Evolutionary conservation across 1,140 invertebrate species (phyloP), one percentile per base, ranked within the genome.

Genomic region (Forficula auricularia): DNA sequence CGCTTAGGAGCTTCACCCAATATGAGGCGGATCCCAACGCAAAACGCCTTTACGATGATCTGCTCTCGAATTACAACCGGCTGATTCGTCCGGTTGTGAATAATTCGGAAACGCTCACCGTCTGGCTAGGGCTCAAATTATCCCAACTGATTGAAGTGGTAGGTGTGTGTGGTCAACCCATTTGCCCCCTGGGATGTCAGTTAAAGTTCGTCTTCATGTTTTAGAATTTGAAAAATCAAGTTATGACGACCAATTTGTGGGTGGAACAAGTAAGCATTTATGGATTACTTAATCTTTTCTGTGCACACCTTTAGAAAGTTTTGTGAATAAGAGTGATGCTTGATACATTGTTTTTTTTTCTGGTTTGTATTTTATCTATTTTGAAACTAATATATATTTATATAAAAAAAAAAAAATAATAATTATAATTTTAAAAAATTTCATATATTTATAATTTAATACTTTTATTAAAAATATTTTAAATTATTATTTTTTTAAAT

Each of bases 101-200:
- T 59, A 92, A 91, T 54, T 85, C 79, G 0, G 90, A 98, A 61
- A 88, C 83, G 18, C 65, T 98, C 15, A 91, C 84, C 0, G 91
- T 98, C 18, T 79, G 80, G 64, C 63, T 97, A 44, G 82, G 88
- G 2, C 71, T 97, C 12, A 91, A 94, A 57, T 61, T 97, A 38
- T 92, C 91, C 0, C 91, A 97, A 60, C 69, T 98, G 16, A 94
- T 97, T 58, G 91, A 97, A 64, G 89, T 97, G 65, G 80, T 83
- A 66, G 72, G 66, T 51, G 3, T 6, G 42, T 1, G 39, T n/a
- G 22, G 10, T 6, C 22, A 27, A 27, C 10, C 10, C 10, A 6
- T 27, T 27, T 27, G 4, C 10, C 10, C 10, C 10, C 10, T 6
- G 10, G 10, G 4, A 27, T 6, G 10, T 27, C 4, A 27, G 10